A percentile compares a stretch with the other conserved stretches of the same genome.
phyloP scores from a whole-genome alignment of 2,888 invertebrate genomes.

The Sylvicola cinctus region DNA sequence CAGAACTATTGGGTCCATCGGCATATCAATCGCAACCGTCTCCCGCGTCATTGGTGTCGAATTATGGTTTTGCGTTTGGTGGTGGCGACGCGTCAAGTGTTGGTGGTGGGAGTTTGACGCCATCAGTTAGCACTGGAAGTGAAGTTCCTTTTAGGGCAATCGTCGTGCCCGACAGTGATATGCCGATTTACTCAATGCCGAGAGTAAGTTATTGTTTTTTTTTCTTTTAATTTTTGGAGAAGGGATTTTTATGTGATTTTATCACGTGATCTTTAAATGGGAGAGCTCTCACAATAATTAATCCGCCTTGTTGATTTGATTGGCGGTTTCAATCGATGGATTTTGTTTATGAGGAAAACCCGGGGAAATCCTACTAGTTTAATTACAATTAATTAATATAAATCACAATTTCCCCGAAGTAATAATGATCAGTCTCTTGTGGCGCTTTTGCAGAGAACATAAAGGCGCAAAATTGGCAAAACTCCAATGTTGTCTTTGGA shows the following conservation, averaged over 20 bases:
- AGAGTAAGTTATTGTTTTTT: not conserved
- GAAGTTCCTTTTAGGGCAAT: not conserved
- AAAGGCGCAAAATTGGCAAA: no score
- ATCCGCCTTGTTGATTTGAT: no score
- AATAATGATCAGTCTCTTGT: no score
- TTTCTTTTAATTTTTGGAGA: not conserved
- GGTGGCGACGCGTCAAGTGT: not conserved
- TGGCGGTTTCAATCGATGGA: not conserved
- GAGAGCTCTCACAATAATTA: no score
- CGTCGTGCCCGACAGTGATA: not conserved
- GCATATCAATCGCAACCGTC: not conserved
- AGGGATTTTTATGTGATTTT: no score
- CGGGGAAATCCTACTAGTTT: no score
- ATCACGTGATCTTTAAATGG: no score
- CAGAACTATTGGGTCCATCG: not conserved
- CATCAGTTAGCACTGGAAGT: not conserved
- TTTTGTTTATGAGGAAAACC: no score
- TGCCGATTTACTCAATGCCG: constrained; percentile 2
- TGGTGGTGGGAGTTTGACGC: not conserved
- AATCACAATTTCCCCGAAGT: no score
- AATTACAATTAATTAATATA: no score
- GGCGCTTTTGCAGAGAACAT: no score
- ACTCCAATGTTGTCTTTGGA: no score
- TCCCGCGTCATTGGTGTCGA: not conserved
- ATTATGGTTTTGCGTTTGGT: not conserved